Conservation (phyloP, 1,140 invertebrate species). For the Drosophila simulans region DNA sequence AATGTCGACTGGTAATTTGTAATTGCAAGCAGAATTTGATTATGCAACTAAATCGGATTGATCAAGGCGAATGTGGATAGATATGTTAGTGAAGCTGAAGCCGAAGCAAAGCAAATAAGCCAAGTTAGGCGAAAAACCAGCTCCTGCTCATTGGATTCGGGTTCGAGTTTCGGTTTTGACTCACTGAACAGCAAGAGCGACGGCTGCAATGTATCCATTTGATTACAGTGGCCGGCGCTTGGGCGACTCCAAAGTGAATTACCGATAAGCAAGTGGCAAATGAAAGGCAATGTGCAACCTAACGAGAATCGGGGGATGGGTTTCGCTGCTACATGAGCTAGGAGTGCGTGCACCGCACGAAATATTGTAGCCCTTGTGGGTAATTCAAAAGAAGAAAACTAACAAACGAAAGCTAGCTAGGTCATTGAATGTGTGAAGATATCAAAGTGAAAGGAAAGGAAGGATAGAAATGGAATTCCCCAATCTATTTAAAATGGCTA, state of each 20-base stretch:
- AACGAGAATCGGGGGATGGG: slow-evolving; percentile 25
- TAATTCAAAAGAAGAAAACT: background rate
- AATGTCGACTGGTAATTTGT: slow-evolving; percentile 50
- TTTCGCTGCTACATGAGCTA: slow-evolving; percentile 5
- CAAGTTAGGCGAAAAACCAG: slow-evolving; percentile 62
- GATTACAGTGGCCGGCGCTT: slow-evolving; percentile 54
- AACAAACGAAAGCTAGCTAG: background rate
- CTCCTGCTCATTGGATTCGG: slow-evolving; percentile 6
- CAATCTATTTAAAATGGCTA: too few species aligned
- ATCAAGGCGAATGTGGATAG: slow-evolving; percentile 16
- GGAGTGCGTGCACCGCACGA: slow-evolving; percentile 9
- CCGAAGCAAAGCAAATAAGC: slow-evolving; percentile 60
- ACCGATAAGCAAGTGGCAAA: slow-evolving; percentile 71
- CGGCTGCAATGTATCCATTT: slow-evolving; percentile 54
- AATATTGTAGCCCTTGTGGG: background rate
- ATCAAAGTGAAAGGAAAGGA: background rate
- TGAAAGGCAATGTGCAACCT: slow-evolving; percentile 55
- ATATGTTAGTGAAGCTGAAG: slow-evolving; percentile 12
- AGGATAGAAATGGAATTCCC: too few species aligned
- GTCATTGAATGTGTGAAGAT: background rate
- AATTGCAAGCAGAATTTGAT: slow-evolving; percentile 68
- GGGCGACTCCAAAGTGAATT: slow-evolving; percentile 64
- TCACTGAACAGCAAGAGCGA: slow-evolving; percentile 10
- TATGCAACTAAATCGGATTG: slow-evolving; percentile 43
- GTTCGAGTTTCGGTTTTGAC: background rate